Conservation (phyloP, 2,113 vertebrate species). For the Sander vitreus region DNA sequence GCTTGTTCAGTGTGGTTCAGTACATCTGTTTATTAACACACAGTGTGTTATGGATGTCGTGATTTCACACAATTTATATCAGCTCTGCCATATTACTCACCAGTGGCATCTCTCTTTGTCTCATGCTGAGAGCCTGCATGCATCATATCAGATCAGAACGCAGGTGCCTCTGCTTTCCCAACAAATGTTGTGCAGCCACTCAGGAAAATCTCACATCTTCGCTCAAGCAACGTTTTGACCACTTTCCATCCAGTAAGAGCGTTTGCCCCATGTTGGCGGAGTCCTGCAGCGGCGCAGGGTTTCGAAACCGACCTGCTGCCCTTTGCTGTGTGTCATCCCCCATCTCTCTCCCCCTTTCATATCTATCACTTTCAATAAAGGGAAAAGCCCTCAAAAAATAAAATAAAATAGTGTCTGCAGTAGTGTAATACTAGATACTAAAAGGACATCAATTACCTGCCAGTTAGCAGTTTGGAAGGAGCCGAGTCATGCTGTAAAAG, state of each 20-base stretch:
- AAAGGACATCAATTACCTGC: constrained; percentile 40
- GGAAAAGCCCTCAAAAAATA: too few species aligned
- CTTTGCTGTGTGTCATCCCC: too few species aligned
- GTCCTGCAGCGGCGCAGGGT: too few species aligned
- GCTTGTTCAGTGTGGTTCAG: constrained; percentile 10
- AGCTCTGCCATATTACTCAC: constrained; percentile 20
- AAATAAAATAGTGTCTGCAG: constrained; percentile 2
- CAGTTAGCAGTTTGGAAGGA: constrained; percentile 30
- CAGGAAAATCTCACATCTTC: constrained; percentile 8
- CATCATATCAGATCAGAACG: constrained; percentile 25
- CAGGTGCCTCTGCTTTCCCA: constrained; percentile 23
- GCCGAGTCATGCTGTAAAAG: constrained; percentile 7
- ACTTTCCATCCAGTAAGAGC: background rate
- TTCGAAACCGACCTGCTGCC: too few species aligned
- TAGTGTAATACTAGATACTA: constrained; percentile 5
- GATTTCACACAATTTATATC: constrained; percentile 26
- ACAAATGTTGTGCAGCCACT: constrained; percentile 1
- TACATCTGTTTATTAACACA: constrained; percentile 24
- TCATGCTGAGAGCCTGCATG: background rate
- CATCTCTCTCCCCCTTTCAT: too few species aligned
- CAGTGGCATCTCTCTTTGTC: background rate
- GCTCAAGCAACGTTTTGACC: constrained; percentile 7
- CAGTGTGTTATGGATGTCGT: background rate
- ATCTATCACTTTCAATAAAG: too few species aligned
- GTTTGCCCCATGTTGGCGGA: too few species aligned